Evolutionary conservation across 2,113 vertebrate genomes (phyloP).

Genomic region (Rhabdornis inornatus): DNA sequence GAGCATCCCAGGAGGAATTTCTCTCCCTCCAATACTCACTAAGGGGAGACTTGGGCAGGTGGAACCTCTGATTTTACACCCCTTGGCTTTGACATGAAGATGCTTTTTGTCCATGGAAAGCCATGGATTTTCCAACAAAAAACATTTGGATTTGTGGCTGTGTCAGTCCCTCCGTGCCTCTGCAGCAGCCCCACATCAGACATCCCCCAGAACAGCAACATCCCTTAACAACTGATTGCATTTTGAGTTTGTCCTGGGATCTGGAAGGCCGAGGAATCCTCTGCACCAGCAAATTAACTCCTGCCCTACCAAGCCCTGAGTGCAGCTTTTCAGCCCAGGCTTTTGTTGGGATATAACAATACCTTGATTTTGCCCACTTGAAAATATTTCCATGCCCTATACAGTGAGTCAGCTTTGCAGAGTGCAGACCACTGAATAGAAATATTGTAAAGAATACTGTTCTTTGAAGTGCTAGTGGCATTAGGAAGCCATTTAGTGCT

Average conservation of each 20-base stretch:
- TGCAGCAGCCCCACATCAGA: not conserved
- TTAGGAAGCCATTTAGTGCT: not conserved
- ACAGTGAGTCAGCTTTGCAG: not conserved
- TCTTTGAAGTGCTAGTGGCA: not conserved
- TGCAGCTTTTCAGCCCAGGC: not conserved
- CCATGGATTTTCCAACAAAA: fast-evolving
- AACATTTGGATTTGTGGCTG: fast-evolving
- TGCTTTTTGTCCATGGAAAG: fast-evolving
- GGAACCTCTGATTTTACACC: not conserved
- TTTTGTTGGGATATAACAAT: not conserved
- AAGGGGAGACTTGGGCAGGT: not conserved
- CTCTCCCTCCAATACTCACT: fast-evolving
- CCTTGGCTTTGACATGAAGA: not conserved
- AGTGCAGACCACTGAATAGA: not conserved
- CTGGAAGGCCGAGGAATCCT: not conserved
- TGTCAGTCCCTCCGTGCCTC: not conserved
- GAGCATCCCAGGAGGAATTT: not conserved
- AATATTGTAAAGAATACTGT: not conserved
- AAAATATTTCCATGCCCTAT: not conserved
- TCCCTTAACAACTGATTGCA: not conserved
- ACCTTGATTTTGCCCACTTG: not conserved
- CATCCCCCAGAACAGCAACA: not conserved
- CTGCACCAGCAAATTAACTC: not conserved
- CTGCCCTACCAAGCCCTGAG: not conserved
- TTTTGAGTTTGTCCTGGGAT: not conserved